phyloP scores from a whole-genome alignment of 53 echinoderm and acorn worm species.

The Paelopatides confundens region DNA sequence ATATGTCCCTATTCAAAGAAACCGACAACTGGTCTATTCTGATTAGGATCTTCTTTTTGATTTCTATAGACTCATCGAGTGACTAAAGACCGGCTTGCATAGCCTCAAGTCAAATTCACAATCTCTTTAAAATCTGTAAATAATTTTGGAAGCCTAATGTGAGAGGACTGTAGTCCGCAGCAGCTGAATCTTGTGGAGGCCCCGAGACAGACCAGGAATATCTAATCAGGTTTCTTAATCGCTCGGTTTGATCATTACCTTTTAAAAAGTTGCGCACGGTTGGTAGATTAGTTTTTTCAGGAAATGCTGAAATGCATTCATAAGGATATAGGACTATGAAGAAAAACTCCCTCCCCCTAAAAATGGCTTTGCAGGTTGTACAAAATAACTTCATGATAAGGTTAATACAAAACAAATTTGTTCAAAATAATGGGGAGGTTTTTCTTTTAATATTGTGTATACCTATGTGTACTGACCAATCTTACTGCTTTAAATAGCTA shows the following conservation, averaged over 20 bases:
- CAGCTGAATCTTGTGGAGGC: slow-evolving; percentile 27
- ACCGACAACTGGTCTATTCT: not conserved
- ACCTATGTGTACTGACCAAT: no score
- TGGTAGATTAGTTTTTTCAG: slow-evolving; percentile 29
- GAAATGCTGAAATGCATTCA: slow-evolving; percentile 3
- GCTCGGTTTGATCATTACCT: slow-evolving; percentile 31
- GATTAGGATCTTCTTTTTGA: not conserved
- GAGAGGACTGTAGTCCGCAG: not conserved
- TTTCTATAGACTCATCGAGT: not conserved
- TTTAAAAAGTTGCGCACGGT: slow-evolving; percentile 7
- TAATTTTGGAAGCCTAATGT: slow-evolving; percentile 10
- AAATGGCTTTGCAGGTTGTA: not conserved
- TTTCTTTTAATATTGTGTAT: no score
- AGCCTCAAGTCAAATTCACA: slow-evolving; percentile 24
- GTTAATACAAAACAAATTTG: no score
- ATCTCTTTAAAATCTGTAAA: slow-evolving; percentile 31
- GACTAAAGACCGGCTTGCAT: not conserved
- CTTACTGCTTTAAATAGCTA: no score
- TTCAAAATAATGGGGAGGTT: no score
- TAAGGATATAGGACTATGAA: not conserved
- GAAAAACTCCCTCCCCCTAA: not conserved
- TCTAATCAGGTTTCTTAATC: slow-evolving; percentile 29
- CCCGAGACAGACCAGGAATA: slow-evolving; percentile 23
- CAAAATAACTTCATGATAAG: no score
- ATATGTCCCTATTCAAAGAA: not conserved